Conservation (phyloP, 2,113 vertebrate species). For the Marmota monax region DNA sequence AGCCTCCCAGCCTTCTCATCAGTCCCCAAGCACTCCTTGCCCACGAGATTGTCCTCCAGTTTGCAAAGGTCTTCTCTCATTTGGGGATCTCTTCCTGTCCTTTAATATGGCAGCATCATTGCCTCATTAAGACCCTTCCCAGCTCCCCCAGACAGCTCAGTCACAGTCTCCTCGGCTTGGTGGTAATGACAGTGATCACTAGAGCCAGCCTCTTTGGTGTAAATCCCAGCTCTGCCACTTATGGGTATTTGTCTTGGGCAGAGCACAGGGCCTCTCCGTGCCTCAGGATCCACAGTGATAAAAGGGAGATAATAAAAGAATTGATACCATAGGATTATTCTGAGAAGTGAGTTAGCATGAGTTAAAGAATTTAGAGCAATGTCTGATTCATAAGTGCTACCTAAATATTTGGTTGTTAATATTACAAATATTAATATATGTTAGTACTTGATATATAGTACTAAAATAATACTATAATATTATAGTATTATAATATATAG, state of each 20-base stretch:
- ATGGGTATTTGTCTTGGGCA: background rate
- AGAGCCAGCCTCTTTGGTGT: background rate
- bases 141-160: background rate
- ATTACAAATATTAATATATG: background rate
- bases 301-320: background rate
- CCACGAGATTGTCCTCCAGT: background rate
- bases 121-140: background rate
- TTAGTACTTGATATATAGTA: background rate
- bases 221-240: background rate
- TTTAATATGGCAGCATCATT: background rate
- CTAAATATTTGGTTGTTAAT: constrained; percentile 13
- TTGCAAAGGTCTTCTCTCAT: background rate
- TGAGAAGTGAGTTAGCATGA: background rate
- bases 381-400: background rate
- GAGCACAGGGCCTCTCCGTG: background rate
- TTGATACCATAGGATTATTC: background rate
- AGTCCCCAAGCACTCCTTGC: background rate
- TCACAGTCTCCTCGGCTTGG: background rate
- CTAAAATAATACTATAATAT: no score
- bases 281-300: background rate
- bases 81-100: background rate
- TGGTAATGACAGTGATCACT: background rate
- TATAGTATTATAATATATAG: no score
- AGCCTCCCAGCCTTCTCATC: background rate
- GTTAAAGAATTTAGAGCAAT: constrained; percentile 17